Evolutionary conservation across 2,888 invertebrate species (phyloP).

Genomic region (Chironomus tentans): DNA sequence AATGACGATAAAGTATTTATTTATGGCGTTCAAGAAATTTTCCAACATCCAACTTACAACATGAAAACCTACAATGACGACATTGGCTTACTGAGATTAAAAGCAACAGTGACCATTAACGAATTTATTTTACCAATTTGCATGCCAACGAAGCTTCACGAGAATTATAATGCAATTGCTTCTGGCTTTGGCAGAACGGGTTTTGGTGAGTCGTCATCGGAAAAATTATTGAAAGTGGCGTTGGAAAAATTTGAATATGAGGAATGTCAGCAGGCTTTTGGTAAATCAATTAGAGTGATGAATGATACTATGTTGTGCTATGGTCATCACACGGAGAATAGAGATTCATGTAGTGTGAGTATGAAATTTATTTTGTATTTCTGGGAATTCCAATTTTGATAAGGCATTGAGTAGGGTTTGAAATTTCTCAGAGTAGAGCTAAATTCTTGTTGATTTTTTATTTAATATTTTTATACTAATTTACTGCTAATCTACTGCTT

Average conservation of each 20-base stretch:
- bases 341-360: background rate
- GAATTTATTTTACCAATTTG: conserved; percentile 32
- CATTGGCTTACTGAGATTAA: conserved; percentile 31
- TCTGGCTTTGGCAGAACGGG: conserved; percentile 7
- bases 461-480: no score
- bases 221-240: background rate
- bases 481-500: no score
- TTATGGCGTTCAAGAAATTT: conserved; percentile 29
- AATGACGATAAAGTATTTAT: conserved; percentile 28
- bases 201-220: background rate
- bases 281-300: background rate
- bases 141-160: conserved; percentile 28
- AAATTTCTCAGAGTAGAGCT: background rate
- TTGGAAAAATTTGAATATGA: background rate
- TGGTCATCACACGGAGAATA: background rate
- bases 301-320: background rate
- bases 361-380: no score
- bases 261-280: background rate
- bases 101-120: conserved; percentile 32
- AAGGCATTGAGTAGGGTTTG: background rate
- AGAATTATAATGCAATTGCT: background rate
- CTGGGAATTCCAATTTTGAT: background rate
- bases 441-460: no score
- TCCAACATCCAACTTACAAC: conserved; percentile 30
- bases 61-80: conserved; percentile 29